Conservation (phyloP, 2,113 vertebrate species). For the Gyps fulvus region DNA sequence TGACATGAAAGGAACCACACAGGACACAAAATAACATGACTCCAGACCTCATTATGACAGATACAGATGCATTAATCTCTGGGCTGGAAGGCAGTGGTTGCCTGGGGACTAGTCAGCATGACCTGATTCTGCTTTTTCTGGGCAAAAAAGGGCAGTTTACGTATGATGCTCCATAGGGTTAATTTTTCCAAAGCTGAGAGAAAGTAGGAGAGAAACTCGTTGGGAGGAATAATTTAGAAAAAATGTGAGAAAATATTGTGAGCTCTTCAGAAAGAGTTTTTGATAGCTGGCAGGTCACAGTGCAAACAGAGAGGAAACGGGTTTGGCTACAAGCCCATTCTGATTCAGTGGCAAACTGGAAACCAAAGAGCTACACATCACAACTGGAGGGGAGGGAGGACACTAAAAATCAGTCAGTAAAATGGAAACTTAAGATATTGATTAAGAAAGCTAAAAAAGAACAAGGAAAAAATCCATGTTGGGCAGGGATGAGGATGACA, state of each 20-base stretch:
- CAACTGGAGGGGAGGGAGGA: background rate
- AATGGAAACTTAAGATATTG: background rate
- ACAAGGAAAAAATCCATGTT: background rate
- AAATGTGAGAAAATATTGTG: conserved; percentile 22
- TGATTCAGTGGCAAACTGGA: background rate
- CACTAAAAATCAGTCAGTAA: background rate
- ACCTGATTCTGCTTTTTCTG: background rate
- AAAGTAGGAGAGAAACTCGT: background rate
- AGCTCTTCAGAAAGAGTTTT: conserved; percentile 25
- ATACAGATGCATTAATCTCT: background rate
- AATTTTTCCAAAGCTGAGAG: background rate
- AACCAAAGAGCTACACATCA: background rate
- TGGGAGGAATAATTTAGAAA: background rate
- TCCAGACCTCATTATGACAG: background rate
- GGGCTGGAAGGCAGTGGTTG: background rate
- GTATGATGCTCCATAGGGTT: background rate
- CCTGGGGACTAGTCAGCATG: background rate
- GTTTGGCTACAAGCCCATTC: conserved; percentile 19
- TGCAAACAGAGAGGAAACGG: background rate
- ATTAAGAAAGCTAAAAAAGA: background rate
- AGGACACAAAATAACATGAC: background rate
- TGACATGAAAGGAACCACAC: background rate
- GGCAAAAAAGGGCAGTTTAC: background rate
- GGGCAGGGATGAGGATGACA: background rate
- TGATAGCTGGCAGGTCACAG: conserved; percentile 19